Evolutionary conservation across 1,140 invertebrate genomes (phyloP).

Genomic region (Hermetia illucens): DNA sequence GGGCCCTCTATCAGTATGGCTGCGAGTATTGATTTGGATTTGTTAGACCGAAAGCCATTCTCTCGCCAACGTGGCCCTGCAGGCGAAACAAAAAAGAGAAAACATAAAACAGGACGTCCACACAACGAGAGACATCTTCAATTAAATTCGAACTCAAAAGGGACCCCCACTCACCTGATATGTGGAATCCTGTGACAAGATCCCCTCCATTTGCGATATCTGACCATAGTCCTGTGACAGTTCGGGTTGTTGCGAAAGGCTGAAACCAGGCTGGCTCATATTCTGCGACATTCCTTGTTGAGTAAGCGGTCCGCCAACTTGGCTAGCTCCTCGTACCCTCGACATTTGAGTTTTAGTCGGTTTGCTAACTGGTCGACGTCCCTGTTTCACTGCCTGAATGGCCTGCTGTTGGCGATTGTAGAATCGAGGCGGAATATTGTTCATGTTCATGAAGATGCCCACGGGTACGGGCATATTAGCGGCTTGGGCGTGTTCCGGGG

Average conservation of each 20-base stretch:
- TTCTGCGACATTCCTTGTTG: conserved; percentile 47
- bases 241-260: conserved; percentile 65
- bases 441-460: conserved; percentile 93
- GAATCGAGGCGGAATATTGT: conserved; percentile 73
- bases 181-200: conserved; percentile 88
- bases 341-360: conserved; percentile 3
- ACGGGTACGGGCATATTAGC: conserved; percentile 76
- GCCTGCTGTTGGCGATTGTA: conserved; percentile 63
- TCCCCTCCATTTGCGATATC: conserved; percentile 85
- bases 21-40: background rate
- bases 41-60: background rate
- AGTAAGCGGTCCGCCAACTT: conserved; percentile 24
- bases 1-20: conserved; percentile 1
- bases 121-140: background rate
- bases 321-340: conserved; percentile 4
- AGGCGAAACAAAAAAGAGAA: too few species aligned
- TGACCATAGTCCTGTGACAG: conserved; percentile 83
- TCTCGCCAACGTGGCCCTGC: background rate
- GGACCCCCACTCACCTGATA: conserved; percentile 3
- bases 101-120: background rate
- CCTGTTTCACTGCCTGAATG: conserved; percentile 31
- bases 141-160: background rate
- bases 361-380: too few species aligned
- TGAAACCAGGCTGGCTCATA: conserved; percentile 49
- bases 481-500: conserved; percentile 67